These are phyloP conservation scores for Steinernema hermaphroditum DNA, from an alignment of 2,888 invertebrate genomes.

Conservation along the genomic window DNA sequence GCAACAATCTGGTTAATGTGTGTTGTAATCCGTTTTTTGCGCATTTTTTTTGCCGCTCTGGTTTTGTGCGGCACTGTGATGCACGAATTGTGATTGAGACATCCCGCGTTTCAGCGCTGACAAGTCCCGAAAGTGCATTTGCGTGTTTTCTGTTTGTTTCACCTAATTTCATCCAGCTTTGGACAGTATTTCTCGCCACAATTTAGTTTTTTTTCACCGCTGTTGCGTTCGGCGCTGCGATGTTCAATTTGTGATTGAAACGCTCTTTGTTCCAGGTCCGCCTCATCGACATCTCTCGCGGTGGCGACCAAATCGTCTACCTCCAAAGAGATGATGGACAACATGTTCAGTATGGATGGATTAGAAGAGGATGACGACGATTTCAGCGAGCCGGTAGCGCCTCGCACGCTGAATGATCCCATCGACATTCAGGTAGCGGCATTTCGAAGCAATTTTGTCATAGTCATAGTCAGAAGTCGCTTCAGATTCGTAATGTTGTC, in stretches of 20 bases:
- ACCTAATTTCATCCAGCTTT: background rate
- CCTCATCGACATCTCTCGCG: constrained; percentile 11
- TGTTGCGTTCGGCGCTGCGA: background rate
- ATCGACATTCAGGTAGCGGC: constrained; percentile 4
- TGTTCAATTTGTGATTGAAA: too few relatives aligned
- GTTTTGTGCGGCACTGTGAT: background rate
- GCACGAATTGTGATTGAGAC: background rate
- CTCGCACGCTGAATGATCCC: background rate
- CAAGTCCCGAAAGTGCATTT: too few relatives aligned
- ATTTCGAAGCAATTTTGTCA: background rate
- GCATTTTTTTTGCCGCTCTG: background rate
- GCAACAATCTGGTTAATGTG: background rate
- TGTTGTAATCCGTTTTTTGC: background rate
- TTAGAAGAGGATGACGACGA: constrained; percentile 7
- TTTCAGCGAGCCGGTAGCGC: background rate
- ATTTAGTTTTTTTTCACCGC: background rate
- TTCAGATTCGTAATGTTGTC: constrained; percentile 63
- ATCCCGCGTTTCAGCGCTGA: background rate
- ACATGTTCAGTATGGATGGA: background rate
- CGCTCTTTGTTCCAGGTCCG: constrained; percentile 13
- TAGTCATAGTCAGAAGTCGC: constrained; percentile 23
- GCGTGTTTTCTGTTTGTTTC: background rate
- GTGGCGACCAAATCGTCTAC: background rate
- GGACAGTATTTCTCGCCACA: background rate
- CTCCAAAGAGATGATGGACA: constrained; percentile 10